Evolutionary conservation across 2,113 vertebrate species (phyloP).

Genomic region (Mionectes macconnelli): DNA sequence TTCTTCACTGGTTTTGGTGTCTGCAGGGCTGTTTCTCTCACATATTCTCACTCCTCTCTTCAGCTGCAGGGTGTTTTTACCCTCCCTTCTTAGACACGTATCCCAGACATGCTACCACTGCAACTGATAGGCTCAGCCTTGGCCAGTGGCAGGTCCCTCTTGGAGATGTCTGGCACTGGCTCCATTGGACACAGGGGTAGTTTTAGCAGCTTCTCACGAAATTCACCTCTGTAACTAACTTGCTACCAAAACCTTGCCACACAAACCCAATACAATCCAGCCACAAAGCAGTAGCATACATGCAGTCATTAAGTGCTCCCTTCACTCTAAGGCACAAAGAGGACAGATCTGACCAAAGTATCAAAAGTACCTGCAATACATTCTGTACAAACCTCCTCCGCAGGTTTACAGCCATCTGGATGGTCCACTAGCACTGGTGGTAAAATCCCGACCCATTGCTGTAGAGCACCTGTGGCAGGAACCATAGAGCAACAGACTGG

Average conservation of each 20-base stretch:
- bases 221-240: accelerated
- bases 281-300: not conserved
- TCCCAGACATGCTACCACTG: not conserved
- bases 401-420: constrained; percentile 53
- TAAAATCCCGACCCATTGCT: not conserved
- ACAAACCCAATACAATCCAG: not conserved
- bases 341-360: not conserved
- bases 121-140: not conserved
- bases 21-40: not conserved
- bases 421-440: not conserved
- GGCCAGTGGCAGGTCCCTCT: not conserved
- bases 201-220: not conserved
- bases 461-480: not conserved
- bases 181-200: not conserved
- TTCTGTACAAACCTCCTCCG: constrained; percentile 49
- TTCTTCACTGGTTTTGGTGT: too few species aligned
- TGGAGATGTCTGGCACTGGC: not conserved
- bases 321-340: not conserved
- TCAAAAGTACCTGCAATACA: not conserved
- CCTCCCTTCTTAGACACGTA: not conserved
- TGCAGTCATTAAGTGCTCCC: not conserved
- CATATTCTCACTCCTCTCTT: not conserved
- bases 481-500: not conserved
- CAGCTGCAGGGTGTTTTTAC: not conserved
- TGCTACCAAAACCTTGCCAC: not conserved